Evolutionary conservation across 2,797 vertebrate species (phyloP).

Genomic region (Prunella strophiata): DNA sequence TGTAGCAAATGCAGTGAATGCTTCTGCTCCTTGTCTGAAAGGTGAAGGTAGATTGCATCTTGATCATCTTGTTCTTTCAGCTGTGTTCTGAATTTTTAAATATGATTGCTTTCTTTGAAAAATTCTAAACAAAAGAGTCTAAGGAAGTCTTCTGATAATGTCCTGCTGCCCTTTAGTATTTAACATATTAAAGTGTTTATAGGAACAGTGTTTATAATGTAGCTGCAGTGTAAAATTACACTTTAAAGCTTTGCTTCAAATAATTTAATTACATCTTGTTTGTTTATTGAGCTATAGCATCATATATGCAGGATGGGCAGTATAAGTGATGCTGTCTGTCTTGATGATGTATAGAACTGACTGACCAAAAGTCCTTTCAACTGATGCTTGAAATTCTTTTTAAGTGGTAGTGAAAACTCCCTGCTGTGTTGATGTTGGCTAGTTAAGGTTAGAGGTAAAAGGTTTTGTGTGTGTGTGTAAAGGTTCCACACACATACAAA

Average conservation of each 20-base stretch:
- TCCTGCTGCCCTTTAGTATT: not conserved
- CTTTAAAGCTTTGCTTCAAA: not conserved
- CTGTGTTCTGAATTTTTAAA: not conserved
- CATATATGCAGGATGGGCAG: accelerated
- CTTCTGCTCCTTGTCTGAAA: not conserved
- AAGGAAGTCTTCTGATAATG: not conserved
- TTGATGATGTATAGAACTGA: not conserved
- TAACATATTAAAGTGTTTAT: not conserved
- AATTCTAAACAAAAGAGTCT: not conserved
- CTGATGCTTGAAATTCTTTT: not conserved
- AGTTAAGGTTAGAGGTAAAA: not conserved
- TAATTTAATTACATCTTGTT: not conserved
- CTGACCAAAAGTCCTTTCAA: not conserved
- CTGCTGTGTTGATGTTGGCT: not conserved
- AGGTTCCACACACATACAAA: not conserved
- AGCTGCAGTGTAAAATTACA: not conserved
- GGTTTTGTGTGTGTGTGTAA: not conserved
- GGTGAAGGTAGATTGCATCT: not conserved
- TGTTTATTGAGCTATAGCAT: not conserved
- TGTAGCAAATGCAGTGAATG: not conserved
- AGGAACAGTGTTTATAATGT: not conserved
- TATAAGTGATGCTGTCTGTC: not conserved
- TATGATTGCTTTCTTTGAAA: not conserved
- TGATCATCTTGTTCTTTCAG: not conserved
- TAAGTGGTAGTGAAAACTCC: not conserved